phyloP scores from a whole-genome alignment of 2,888 invertebrate species.

The Ectemnius cavifrons region DNA sequence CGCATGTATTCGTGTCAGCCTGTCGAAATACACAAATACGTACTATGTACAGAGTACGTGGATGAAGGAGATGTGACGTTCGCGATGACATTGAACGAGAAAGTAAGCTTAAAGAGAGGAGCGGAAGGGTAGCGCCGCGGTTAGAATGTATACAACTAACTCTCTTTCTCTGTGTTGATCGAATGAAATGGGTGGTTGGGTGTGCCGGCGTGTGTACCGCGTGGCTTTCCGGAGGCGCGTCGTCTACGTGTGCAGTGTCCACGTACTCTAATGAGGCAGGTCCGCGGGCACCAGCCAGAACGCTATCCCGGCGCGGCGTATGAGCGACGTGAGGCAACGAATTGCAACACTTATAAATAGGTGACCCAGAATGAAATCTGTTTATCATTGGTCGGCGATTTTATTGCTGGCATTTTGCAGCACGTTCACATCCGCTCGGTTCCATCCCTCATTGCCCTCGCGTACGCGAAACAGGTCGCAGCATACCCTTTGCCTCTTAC shows the following conservation, averaged over 20 bases:
- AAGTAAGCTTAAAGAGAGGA: too few species aligned
- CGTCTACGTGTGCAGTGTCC: not conserved
- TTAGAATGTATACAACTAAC: too few species aligned
- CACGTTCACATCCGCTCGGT: slow-evolving; percentile 35
- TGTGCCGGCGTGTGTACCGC: too few species aligned
- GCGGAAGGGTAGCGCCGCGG: too few species aligned
- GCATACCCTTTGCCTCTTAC: not conserved
- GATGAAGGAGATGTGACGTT: too few species aligned
- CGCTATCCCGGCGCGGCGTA: slow-evolving; percentile 53
- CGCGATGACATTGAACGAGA: too few species aligned
- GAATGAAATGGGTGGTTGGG: too few species aligned
- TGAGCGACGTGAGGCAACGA: slow-evolving; percentile 58
- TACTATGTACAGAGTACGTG: too few species aligned
- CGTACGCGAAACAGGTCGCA: slow-evolving; percentile 46
- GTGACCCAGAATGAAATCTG: slow-evolving; percentile 71
- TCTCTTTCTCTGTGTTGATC: too few species aligned
- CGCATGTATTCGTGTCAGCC: too few species aligned
- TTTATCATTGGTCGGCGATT: slow-evolving; percentile 67
- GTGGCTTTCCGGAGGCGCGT: too few species aligned
- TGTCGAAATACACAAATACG: too few species aligned
- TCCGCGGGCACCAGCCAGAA: slow-evolving; percentile 49
- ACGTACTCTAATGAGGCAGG: slow-evolving; percentile 52
- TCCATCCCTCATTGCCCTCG: slow-evolving; percentile 52
- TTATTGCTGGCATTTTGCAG: slow-evolving; percentile 61
- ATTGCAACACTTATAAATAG: slow-evolving; percentile 69